phyloP scores from a whole-genome alignment of 2,113 vertebrate species.

The Prunella himalayana region DNA sequence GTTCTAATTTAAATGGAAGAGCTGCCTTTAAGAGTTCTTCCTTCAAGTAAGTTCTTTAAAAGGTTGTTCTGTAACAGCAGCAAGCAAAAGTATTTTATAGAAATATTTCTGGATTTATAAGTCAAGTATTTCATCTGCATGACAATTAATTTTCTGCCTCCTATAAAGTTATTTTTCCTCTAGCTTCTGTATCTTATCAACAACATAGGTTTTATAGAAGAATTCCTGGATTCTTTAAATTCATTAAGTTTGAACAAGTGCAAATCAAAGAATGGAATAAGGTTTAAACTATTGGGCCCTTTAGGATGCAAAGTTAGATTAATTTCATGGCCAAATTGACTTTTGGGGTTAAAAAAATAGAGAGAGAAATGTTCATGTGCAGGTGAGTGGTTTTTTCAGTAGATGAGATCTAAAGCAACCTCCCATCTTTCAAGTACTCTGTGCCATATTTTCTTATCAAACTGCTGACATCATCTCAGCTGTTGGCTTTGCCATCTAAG shows the following conservation, averaged over 20 bases:
- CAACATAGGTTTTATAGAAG: neutral
- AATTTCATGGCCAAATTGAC: neutral
- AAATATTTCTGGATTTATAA: neutral
- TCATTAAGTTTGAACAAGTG: neutral
- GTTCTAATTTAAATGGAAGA: neutral
- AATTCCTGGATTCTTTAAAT: neutral
- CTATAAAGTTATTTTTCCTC: neutral
- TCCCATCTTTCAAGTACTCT: neutral
- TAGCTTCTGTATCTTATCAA: neutral
- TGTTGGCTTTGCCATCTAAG: neutral
- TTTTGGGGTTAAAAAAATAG: neutral
- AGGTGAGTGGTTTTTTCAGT: neutral
- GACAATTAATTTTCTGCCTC: neutral
- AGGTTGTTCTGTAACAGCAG: neutral
- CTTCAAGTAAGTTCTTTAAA: neutral
- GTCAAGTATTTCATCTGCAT: neutral
- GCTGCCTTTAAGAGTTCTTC: neutral
- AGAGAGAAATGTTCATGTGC: rapidly evolving
- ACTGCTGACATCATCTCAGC: neutral
- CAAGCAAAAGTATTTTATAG: neutral
- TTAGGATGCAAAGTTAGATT: neutral
- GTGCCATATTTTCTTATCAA: neutral
- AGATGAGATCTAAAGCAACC: neutral
- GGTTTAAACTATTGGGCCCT: neutral
- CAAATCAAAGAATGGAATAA: neutral